Percentiles rank a stretch among this genome's conserved stretches.
These are phyloP conservation scores for Porites cylindrica DNA, from an alignment of 92 coral and sea anemone species.

Conservation along the genomic window DNA sequence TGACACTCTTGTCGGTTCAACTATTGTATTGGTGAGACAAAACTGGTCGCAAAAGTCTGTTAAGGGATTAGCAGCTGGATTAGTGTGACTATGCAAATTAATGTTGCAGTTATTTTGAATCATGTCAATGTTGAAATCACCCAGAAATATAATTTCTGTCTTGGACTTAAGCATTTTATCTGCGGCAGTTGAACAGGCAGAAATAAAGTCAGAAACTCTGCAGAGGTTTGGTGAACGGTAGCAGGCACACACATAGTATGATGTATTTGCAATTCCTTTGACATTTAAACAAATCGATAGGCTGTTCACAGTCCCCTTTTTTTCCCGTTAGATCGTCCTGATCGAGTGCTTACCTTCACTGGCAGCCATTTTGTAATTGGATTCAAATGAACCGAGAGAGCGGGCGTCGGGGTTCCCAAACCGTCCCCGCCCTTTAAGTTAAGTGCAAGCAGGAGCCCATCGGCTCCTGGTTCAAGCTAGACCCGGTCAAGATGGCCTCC, in stretches of 20 bases:
- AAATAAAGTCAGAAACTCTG: constrained; percentile 50
- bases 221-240: constrained; percentile 63
- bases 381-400: too few species aligned
- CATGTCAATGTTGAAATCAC: constrained; percentile 60
- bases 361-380: too few species aligned
- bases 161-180: constrained; percentile 37
- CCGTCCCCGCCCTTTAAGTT: too few species aligned
- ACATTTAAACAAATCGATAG: constrained; percentile 59
- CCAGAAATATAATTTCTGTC: constrained; percentile 37
- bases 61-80: too few species aligned
- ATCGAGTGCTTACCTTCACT: too few species aligned
- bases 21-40: constrained; percentile 35
- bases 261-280: constrained; percentile 39
- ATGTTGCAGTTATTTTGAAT: background rate
- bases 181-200: constrained; percentile 36
- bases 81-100: background rate
- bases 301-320: too few species aligned
- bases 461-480: too few species aligned
- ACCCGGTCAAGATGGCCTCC: too few species aligned
- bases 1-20: constrained; percentile 17
- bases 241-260: constrained; percentile 56
- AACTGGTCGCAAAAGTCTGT: constrained; percentile 43
- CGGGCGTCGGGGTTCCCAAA: too few species aligned
- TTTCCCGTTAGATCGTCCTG: too few species aligned
- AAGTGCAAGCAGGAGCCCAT: too few species aligned